Conservation (phyloP, 2,797 vertebrate species). For the Platyrinchus mystaceus region DNA sequence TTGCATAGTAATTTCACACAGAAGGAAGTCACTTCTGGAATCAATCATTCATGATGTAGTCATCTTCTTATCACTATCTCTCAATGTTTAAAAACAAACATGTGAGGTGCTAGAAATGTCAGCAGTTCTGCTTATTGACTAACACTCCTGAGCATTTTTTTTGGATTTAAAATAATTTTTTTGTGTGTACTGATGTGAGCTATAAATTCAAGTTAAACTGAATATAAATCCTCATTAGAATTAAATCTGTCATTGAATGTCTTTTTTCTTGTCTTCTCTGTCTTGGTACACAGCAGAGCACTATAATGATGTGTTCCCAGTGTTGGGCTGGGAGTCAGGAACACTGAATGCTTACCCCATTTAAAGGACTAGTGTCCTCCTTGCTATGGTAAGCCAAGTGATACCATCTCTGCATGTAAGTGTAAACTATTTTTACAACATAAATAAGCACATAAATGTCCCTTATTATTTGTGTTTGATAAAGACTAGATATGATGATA, state of each 20-base stretch:
- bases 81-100: constrained; percentile 8
- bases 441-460: background rate
- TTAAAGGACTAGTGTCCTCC: background rate
- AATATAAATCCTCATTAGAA: background rate
- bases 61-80: background rate
- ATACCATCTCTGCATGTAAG: background rate
- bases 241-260: background rate
- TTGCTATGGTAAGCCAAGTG: background rate
- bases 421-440: background rate
- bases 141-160: background rate
- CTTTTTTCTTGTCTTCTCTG: background rate
- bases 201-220: background rate
- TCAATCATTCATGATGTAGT: background rate
- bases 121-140: background rate
- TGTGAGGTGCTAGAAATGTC: background rate
- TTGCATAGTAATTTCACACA: background rate
- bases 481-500: background rate
- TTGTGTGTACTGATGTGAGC: background rate
- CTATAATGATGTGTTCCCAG: background rate
- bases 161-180: background rate
- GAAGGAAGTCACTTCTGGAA: background rate
- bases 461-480: background rate
- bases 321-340: background rate
- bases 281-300: background rate
- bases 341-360: background rate